phyloP scores from a whole-genome alignment of 2,888 invertebrate species.

The Leptinotarsa tumamoca region DNA sequence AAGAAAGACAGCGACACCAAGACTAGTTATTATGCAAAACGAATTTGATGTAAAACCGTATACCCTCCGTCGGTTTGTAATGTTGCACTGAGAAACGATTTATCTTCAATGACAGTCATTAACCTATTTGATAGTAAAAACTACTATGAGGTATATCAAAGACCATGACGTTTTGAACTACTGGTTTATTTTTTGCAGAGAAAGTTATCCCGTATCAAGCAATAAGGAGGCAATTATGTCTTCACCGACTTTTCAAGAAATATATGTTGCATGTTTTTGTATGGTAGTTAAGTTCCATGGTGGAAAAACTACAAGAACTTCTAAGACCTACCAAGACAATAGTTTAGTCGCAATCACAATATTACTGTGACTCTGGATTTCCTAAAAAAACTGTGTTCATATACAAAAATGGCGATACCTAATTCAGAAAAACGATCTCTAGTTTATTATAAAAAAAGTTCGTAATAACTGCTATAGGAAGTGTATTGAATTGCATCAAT shows the following conservation, averaged over 20 bases:
- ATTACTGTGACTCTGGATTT: too few relatives aligned
- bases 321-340: too few relatives aligned
- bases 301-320: background rate
- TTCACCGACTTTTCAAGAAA: background rate
- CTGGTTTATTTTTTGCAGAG: background rate
- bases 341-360: too few relatives aligned
- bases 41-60: constrained; percentile 13
- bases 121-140: constrained; percentile 19
- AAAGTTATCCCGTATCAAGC: background rate
- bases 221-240: background rate
- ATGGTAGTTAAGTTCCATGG: background rate
- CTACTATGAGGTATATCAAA: background rate
- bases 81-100: constrained; percentile 6
- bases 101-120: constrained; percentile 17
- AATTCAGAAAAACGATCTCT: too few relatives aligned
- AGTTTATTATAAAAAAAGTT: too few relatives aligned
- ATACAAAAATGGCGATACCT: too few relatives aligned
- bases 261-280: background rate
- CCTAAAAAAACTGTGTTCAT: too few relatives aligned
- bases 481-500: too few relatives aligned
- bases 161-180: background rate
- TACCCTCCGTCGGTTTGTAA: background rate
- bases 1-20: constrained; percentile 22
- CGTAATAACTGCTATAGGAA: too few relatives aligned
- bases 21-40: constrained; percentile 28